Percentiles rank a stretch among this genome's conserved stretches.
Conservation (phyloP, 2,888 invertebrate species). For the Neuroscelio doddi region DNA sequence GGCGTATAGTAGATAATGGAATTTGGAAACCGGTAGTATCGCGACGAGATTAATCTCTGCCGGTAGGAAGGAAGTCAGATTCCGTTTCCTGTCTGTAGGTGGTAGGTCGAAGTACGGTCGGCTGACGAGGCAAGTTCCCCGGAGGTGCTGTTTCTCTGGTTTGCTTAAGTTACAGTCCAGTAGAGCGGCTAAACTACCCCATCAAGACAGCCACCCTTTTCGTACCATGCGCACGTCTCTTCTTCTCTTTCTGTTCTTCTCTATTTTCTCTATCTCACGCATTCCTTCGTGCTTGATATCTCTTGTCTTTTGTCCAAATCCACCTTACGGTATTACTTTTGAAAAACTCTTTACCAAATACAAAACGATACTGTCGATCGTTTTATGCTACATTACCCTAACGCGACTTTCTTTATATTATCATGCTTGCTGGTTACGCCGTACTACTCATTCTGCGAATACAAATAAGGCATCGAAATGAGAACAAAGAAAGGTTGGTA, state of each 20-base stretch:
- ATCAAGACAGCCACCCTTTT: constrained; percentile 42
- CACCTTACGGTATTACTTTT: constrained; percentile 33
- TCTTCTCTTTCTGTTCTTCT: constrained; percentile 1
- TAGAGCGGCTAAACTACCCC: constrained; percentile 68
- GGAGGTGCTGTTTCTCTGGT: constrained; percentile 62
- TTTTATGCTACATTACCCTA: constrained; percentile 64
- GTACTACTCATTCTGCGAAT: constrained; percentile 31
- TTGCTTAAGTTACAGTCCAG: constrained; percentile 68
- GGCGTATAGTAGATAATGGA: constrained; percentile 37
- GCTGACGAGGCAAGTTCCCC: constrained; percentile 64
- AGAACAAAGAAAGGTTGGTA: constrained; percentile 7
- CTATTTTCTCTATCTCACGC: constrained; percentile 6
- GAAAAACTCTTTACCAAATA: constrained; percentile 26
- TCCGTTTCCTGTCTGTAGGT: constrained; percentile 65
- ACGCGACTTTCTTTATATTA: constrained; percentile 55
- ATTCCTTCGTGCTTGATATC: constrained; percentile 20
- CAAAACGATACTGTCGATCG: constrained; percentile 43
- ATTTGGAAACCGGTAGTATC: constrained; percentile 36
- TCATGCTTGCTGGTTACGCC: constrained; percentile 24
- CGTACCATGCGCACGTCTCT: constrained; percentile 38
- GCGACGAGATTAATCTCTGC: constrained; percentile 65
- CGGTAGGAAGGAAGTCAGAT: constrained; percentile 67
- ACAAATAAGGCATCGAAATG: constrained; percentile 35
- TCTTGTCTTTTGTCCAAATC: constrained; percentile 28
- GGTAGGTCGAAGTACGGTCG: constrained; percentile 49